These are phyloP conservation scores for Bettongia penicillata DNA, from an alignment of 2,113 vertebrate species.

Conservation along the genomic window DNA sequence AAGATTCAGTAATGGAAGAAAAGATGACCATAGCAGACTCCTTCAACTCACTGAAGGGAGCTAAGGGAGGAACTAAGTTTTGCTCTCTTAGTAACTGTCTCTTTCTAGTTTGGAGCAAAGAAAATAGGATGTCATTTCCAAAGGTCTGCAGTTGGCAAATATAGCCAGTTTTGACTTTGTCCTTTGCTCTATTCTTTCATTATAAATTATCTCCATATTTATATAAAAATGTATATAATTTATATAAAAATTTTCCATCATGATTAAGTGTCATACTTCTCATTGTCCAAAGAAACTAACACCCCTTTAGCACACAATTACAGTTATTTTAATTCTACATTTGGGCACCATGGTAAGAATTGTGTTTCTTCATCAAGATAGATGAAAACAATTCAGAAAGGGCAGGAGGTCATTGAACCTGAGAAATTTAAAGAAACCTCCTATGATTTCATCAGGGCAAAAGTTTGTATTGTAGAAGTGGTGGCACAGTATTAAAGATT, in stretches of 20 bases:
- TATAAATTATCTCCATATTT: too few species aligned
- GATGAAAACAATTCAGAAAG: conserved; percentile 15
- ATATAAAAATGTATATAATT: too few species aligned
- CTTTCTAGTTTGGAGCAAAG: neutral
- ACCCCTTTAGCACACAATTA: neutral
- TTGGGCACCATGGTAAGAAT: conserved; percentile 4
- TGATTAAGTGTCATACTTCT: neutral
- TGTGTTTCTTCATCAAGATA: conserved; percentile 24
- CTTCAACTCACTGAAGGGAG: neutral
- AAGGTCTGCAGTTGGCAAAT: neutral
- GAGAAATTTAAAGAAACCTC: neutral
- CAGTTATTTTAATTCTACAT: neutral
- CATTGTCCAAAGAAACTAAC: neutral
- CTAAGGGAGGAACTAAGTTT: too few species aligned
- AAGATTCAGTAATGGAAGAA: neutral
- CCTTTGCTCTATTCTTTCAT: too few species aligned
- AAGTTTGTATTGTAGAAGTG: neutral
- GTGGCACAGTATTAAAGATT: neutral
- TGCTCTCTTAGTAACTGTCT: neutral
- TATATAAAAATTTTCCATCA: neutral
- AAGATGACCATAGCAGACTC: neutral
- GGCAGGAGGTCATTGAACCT: neutral
- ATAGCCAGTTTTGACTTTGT: neutral
- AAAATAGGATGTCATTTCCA: neutral
- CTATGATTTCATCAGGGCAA: conserved; percentile 11